Percentiles rank a stretch among this genome's conserved stretches.
Conservation (phyloP, 2,888 invertebrate species). For the Sturmia bella region DNA sequence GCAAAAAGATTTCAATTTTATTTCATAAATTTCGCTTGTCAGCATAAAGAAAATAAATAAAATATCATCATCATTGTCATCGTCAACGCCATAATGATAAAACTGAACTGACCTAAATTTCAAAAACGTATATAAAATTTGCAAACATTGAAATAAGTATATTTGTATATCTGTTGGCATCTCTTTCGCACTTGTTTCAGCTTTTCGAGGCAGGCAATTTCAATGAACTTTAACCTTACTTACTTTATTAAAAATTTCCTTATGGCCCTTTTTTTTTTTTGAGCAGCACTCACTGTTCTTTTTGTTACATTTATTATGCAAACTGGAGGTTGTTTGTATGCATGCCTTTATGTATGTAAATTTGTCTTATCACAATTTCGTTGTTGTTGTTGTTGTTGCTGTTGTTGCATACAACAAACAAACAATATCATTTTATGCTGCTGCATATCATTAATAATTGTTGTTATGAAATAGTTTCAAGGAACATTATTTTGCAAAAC, state of each 20-base stretch:
- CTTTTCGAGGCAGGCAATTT: neutral
- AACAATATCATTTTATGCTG: constrained; percentile 41
- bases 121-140: constrained; percentile 23
- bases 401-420: neutral
- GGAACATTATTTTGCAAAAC: constrained; percentile 17
- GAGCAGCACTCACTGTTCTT: constrained; percentile 3
- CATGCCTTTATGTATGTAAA: too few species aligned
- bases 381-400: neutral
- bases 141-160: neutral
- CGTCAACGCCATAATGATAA: too few species aligned
- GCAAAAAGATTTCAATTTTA: constrained; percentile 4
- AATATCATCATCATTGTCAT: too few species aligned
- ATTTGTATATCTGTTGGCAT: neutral
- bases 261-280: constrained; percentile 50
- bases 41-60: too few species aligned
- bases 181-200: neutral
- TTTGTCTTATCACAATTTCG: constrained; percentile 20
- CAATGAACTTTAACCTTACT: constrained; percentile 59
- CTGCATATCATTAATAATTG: constrained; percentile 43
- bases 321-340: too few species aligned
- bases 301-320: neutral
- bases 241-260: constrained; percentile 28
- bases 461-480: constrained; percentile 30
- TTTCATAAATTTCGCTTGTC: constrained; percentile 34
- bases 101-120: constrained; percentile 56